These are phyloP conservation scores for Microctenopoma stevenorrisi DNA, from an alignment of 2,797 vertebrate genomes.

Conservation along the genomic window DNA sequence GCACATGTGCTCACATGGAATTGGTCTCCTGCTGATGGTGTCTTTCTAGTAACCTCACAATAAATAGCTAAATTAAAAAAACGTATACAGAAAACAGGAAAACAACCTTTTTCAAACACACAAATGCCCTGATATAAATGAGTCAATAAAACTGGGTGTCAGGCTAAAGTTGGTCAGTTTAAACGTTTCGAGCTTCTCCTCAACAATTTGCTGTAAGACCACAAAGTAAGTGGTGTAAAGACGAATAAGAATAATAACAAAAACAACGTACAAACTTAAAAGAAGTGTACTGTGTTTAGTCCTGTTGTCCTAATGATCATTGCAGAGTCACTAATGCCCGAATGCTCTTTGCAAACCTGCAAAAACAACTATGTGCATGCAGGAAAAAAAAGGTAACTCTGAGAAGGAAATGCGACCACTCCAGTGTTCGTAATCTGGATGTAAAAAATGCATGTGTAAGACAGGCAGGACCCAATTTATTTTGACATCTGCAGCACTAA, in stretches of 20 bases:
- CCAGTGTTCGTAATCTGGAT: slow-evolving; percentile 32
- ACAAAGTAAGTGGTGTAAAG: not conserved
- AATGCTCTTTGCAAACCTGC: not conserved
- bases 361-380: not conserved
- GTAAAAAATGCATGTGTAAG: slow-evolving; percentile 47
- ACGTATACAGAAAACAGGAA: too few relatives aligned
- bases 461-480: slow-evolving; percentile 24
- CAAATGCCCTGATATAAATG: too few relatives aligned
- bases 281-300: not conserved
- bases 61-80: not conserved
- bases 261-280: not conserved
- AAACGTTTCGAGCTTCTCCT: too few relatives aligned
- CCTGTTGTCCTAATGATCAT: too few relatives aligned
- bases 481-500: slow-evolving; percentile 2
- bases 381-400: not conserved
- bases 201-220: too few relatives aligned
- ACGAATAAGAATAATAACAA: not conserved
- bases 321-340: too few relatives aligned
- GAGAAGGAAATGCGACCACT: slow-evolving; percentile 26
- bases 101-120: too few relatives aligned
- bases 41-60: too few relatives aligned
- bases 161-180: too few relatives aligned
- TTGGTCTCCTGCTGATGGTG: too few relatives aligned
- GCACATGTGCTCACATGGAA: too few relatives aligned
- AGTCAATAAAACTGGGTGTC: too few relatives aligned